A percentile compares a stretch with the other conserved stretches of the same genome.
phyloP scores from a whole-genome alignment of 2,797 vertebrate genomes.

The Mormyrops boulengeri region DNA sequence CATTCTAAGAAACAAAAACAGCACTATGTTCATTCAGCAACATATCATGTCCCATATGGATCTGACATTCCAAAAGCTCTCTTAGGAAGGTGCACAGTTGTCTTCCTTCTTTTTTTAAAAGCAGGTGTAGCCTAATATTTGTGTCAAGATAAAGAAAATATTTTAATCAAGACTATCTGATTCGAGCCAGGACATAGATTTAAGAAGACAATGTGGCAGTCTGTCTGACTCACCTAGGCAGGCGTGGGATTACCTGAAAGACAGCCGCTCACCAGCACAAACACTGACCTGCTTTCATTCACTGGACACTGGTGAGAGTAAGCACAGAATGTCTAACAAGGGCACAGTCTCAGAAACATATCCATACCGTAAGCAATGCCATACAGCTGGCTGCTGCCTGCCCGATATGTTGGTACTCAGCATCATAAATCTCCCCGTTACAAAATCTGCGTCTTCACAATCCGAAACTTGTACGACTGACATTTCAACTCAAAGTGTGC shows the following conservation, averaged over 20 bases:
- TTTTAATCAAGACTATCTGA: slow-evolving; percentile 39
- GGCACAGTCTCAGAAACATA: background rate
- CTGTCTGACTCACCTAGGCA: background rate
- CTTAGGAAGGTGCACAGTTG: background rate
- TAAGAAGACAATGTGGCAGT: slow-evolving; percentile 35
- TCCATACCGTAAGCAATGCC: background rate
- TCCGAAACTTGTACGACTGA: background rate
- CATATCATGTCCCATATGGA: background rate
- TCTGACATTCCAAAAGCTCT: background rate
- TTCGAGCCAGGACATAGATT: slow-evolving; percentile 40
- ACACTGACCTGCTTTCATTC: background rate
- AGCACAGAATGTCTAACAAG: background rate
- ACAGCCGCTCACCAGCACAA: slow-evolving; percentile 19
- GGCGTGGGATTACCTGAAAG: background rate
- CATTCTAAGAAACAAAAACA: background rate
- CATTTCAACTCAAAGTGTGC: background rate
- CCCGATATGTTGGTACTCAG: background rate
- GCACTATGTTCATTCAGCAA: background rate
- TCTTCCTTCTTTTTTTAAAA: slow-evolving; percentile 50
- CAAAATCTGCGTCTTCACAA: background rate
- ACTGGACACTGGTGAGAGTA: background rate
- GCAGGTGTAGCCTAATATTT: slow-evolving; percentile 39
- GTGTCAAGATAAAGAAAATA: slow-evolving; percentile 36
- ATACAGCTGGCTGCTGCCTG: background rate
- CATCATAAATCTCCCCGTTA: background rate